Evolutionary conservation across 1,140 invertebrate genomes (phyloP).

Genomic region (Lucilia cuprina): DNA sequence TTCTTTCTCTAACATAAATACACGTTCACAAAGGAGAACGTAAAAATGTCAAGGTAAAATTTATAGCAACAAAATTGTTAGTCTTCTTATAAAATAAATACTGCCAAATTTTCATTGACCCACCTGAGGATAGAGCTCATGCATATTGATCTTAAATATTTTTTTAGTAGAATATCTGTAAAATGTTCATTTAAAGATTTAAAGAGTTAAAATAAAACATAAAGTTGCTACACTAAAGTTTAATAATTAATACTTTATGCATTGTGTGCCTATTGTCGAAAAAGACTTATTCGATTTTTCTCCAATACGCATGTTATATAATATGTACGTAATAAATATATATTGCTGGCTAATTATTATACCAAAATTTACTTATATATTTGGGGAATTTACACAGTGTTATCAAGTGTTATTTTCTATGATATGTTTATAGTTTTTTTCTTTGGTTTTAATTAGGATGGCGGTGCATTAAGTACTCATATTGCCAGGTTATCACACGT

Average conservation of each 20-base stretch:
- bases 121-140: constrained; percentile 25
- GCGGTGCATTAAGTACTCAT: too few relatives aligned
- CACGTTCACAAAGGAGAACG: constrained; percentile 24
- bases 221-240: neutral
- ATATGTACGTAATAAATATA: too few relatives aligned
- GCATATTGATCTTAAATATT: constrained; percentile 6
- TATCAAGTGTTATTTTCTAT: too few relatives aligned
- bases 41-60: constrained; percentile 34
- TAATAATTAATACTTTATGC: neutral
- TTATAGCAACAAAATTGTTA: constrained; percentile 25
- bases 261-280: too few relatives aligned
- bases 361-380: too few relatives aligned
- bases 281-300: too few relatives aligned
- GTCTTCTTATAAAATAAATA: constrained; percentile 11
- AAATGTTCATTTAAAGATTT: constrained; percentile 3
- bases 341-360: too few relatives aligned
- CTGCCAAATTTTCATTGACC: constrained; percentile 26
- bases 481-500: too few relatives aligned
- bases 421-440: too few relatives aligned
- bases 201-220: neutral
- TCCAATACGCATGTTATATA: too few relatives aligned
- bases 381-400: too few relatives aligned
- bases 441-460: too few relatives aligned
- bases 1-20: neutral
- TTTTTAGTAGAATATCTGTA: neutral